These are phyloP conservation scores for Ceriagrion tenellum DNA, from an alignment of 2,888 invertebrate genomes.

Conservation along the genomic window DNA sequence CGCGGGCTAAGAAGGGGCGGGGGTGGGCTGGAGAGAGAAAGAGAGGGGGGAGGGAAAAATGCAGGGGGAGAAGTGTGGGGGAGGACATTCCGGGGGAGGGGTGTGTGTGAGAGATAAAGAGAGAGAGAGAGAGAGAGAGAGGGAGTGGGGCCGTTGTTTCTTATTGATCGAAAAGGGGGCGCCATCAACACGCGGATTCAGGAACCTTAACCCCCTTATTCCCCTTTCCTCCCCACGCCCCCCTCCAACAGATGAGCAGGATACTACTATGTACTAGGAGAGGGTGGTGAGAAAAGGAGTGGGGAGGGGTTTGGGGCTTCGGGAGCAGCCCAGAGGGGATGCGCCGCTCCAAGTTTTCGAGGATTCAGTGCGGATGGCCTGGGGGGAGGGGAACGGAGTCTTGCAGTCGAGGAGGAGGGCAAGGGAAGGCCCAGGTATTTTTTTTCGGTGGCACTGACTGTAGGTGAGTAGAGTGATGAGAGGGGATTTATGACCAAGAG, in stretches of 20 bases:
- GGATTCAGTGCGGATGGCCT: neutral
- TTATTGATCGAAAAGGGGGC: slow-evolving; percentile 54
- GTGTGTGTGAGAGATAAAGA: neutral
- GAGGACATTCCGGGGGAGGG: neutral
- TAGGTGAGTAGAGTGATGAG: neutral
- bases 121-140: neutral
- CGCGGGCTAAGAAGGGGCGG: neutral
- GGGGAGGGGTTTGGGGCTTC: neutral
- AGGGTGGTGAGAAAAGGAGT: neutral
- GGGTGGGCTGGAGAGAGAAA: neutral
- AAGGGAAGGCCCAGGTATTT: slow-evolving; percentile 40
- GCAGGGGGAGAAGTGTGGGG: neutral
- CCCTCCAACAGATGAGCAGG: slow-evolving; percentile 40
- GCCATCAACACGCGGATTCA: slow-evolving; percentile 48
- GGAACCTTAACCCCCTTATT: neutral
- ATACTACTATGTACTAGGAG: slow-evolving; percentile 38
- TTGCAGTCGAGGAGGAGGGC: neutral
- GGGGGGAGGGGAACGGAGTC: neutral
- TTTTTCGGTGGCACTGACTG: neutral
- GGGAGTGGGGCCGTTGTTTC: slow-evolving; percentile 3
- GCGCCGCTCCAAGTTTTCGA: neutral
- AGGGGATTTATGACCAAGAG: neutral
- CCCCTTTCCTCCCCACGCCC: neutral
- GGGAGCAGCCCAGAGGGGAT: neutral
- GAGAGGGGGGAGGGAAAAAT: neutral